Base-by-base conservation (phyloP, 2,113 vertebrate species). In the Sceloporus tristichus region DNA sequence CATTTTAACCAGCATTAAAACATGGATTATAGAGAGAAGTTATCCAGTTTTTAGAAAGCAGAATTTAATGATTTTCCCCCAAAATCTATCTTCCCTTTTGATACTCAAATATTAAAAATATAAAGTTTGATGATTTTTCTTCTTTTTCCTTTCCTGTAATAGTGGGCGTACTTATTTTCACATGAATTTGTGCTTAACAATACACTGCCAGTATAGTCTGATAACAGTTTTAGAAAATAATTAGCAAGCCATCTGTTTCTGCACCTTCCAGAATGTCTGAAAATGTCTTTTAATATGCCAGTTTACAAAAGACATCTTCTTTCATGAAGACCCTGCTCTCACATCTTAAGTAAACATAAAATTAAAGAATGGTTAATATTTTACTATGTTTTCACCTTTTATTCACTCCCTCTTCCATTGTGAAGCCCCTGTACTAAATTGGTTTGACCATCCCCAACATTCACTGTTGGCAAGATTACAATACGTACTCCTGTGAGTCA, bases 1-100 rank as follows among this genome's bases (percentile, higher is more conserved):
- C 82, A 54, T 77, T 77, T 56, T 65, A 66, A 88, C 27, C 71
- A 83, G 48, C n/a, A 83, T 38, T 29, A 53, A 83, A 66, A 76
- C 4, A 66, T 77, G 13, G 34, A 40, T 68, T 88, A 62, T 77
- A 54, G 29, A 68, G 42, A n/a, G 42, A 56, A 71, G 34, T 38
- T 5, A 4, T 27, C 29, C 62, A n/a, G 27, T 70, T 84, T 84
- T 59, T 9, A 66, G 54, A 66, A 29, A 21, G 25, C 27, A 79
- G 6, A 54, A 79, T 34, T 16, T 40, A 66, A 27, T 48, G 42
- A 65, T 74, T 85, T 74, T 23, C n/a, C 59, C 23, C 59, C 38
- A 48, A 42, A 77, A 42, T 65, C 21, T 5, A 18, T 68, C 21
- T 74, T 29, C 74, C 1, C 7, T 19, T 48, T 53, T 66, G 75